Conservation (phyloP, 2,888 invertebrate genomes). For the Dryomyza anilis region DNA sequence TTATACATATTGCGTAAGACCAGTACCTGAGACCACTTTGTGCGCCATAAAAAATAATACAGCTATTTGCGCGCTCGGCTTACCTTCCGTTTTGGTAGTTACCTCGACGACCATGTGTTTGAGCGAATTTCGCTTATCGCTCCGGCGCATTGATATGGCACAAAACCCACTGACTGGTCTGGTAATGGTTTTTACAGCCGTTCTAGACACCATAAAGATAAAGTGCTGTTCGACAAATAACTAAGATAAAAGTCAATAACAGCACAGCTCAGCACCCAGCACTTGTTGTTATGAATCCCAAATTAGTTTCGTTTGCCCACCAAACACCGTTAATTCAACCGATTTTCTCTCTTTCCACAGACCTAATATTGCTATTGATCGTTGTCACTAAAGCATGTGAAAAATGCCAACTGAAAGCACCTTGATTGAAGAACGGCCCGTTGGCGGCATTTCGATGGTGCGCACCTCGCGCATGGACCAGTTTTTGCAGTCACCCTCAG, state of each 20-base stretch:
- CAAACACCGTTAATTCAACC: not conserved
- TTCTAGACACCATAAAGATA: conserved; percentile 19
- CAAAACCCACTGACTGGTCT: no score
- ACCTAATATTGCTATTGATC: not conserved
- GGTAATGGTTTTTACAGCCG: conserved; percentile 9
- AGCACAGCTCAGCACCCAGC: not conserved
- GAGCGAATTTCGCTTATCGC: conserved; percentile 12
- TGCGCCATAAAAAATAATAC: not conserved
- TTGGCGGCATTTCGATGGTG: conserved; percentile 53
- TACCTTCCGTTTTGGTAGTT: not conserved
- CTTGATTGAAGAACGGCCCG: conserved; percentile 42
- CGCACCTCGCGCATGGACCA: conserved; percentile 66
- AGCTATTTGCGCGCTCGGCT: not conserved
- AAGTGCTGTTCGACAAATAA: not conserved
- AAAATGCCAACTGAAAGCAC: conserved; percentile 57
- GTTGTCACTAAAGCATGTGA: conserved; percentile 7
- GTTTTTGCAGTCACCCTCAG: conserved; percentile 66
- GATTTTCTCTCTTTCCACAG: not conserved
- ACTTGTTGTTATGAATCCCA: not conserved
- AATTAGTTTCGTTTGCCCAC: not conserved
- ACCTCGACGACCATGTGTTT: no score
- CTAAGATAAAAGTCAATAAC: not conserved
- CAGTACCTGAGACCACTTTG: not conserved
- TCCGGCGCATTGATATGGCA: not conserved
- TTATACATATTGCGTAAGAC: conserved; percentile 18